phyloP scores from a whole-genome alignment of 2,888 invertebrate species.

The Halictus ligatus region DNA sequence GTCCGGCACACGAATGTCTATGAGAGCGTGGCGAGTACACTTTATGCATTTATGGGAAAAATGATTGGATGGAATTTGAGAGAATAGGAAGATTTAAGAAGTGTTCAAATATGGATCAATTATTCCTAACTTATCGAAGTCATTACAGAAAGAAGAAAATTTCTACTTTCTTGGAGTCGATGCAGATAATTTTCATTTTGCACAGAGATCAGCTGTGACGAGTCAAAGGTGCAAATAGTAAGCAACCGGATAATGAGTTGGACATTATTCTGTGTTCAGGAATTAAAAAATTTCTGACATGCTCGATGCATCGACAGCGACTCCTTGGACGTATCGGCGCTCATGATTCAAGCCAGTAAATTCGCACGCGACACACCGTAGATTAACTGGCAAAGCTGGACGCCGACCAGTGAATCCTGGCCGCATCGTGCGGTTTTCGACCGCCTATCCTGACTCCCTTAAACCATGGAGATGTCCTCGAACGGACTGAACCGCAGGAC shows the following conservation, averaged over 20 bases:
- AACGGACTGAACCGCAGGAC: not conserved
- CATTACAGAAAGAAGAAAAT: not conserved
- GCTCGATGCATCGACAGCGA: constrained; percentile 42
- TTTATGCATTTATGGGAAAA: no score
- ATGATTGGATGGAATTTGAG: no score
- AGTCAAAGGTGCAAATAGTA: no score
- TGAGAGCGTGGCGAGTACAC: no score
- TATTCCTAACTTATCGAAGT: no score
- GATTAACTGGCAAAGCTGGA: constrained; percentile 41
- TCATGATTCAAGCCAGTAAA: constrained; percentile 59
- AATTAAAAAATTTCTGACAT: not conserved
- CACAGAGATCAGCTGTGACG: not conserved
- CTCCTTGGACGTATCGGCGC: constrained; percentile 54
- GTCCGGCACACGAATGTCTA: no score
- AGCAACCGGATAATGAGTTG: no score
- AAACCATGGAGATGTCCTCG: constrained; percentile 12
- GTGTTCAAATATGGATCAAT: no score
- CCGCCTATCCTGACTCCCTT: constrained; percentile 10
- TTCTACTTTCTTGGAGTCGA: not conserved
- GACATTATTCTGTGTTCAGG: no score
- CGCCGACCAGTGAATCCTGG: constrained; percentile 26
- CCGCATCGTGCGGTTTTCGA: constrained; percentile 25
- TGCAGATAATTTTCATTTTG: not conserved
- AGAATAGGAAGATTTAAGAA: no score
- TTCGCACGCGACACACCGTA: constrained; percentile 46